Base-by-base conservation (phyloP, 2,797 vertebrate species). In the Glossophaga mutica region DNA sequence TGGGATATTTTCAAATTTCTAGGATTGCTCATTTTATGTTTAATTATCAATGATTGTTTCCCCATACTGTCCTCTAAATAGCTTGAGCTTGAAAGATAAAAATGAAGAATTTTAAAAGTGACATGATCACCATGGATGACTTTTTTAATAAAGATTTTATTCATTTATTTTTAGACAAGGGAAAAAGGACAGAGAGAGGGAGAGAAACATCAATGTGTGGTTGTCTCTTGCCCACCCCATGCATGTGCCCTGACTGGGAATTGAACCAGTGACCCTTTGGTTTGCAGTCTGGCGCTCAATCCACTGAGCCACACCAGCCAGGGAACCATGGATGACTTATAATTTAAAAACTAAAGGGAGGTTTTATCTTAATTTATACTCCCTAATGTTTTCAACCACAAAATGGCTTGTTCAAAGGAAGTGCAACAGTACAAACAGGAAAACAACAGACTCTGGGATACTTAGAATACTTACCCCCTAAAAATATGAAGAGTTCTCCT, bases 401-500 rank as follows among this genome's bases (percentile, higher is more conserved):
- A 77, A 96, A 92, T 48, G 29, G 95, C 32, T 57, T 87, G 42
- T 73, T 96, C 71, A 82, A 81, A 93, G 48, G 65, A 90, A 95
- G 57, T 81, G 57, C n/a, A 70, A 92, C 8, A 90, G 82, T 90
- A 68, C 50, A 82, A 93, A 94, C 6, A 90, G 34, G 32, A 84
- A 87, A 94, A 77, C 81, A 85, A 26, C 34, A 89, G 12, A 78
- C 29, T 90, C 71, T 91, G 59, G 50, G 68, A 73, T 73, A 82
- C 24, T 93, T 21, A 78, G 92, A 73, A 96, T 95, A 97, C 94
- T 97, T 90, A 96, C 94, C 90, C 65, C 93, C 86, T 87, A 79
- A 84, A 65, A 96, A 94, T 77, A 94, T 12, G 48, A 95, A 86
- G 73, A 91, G 2, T 67, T 85, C 15, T 42, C 39, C 50, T 94